Conservation (phyloP, 2,113 vertebrate genomes). For the Anser cygnoides region DNA sequence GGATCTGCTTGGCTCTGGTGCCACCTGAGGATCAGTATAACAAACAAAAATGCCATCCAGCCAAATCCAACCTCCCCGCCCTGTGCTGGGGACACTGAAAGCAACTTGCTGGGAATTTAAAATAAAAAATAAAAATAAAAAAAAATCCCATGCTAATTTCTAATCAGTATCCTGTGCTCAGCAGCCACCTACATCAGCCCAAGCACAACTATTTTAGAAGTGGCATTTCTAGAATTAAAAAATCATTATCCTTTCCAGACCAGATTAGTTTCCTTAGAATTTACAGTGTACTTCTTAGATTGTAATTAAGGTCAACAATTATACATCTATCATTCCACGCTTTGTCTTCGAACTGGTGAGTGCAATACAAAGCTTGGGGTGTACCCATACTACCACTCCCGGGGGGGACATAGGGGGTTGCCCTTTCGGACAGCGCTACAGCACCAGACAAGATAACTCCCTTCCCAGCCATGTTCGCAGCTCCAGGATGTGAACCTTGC, state of each 20-base stretch:
- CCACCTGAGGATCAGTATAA: background rate
- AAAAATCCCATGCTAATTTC: background rate
- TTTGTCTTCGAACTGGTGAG: background rate
- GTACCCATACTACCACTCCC: rapidly evolving
- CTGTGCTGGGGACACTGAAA: background rate
- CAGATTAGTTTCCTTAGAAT: background rate
- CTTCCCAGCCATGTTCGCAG: background rate
- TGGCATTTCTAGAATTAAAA: background rate
- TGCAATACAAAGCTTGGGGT: background rate
- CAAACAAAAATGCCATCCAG: rapidly evolving
- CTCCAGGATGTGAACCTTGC: background rate
- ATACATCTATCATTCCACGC: background rate
- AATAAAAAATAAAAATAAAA: background rate
- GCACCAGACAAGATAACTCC: background rate
- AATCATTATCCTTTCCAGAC: background rate
- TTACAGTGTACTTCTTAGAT: background rate
- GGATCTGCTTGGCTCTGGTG: background rate
- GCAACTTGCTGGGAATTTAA: background rate
- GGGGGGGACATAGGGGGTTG: background rate
- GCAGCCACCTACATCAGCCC: background rate
- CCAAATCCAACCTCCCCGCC: background rate
- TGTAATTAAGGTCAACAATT: background rate
- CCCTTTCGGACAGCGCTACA: background rate
- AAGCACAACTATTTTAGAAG: background rate
- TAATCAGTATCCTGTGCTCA: background rate